Evolutionary conservation across 1,140 invertebrate genomes (phyloP).

Genomic region (Rhynchophorus ferrugineus): DNA sequence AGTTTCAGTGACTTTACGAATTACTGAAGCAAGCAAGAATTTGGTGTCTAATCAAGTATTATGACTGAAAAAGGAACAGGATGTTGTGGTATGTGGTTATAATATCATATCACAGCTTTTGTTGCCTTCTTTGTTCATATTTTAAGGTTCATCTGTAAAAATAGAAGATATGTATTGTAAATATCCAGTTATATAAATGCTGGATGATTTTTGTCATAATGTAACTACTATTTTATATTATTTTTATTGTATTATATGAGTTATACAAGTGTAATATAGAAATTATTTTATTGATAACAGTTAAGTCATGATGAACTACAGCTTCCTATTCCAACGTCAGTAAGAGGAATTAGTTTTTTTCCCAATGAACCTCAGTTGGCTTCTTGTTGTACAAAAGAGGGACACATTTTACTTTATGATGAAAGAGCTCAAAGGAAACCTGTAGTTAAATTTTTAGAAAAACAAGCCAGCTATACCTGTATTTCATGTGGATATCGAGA

Average conservation of each 20-base stretch:
- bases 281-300: no score
- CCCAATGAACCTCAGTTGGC: conserved; percentile 25
- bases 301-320: conserved; percentile 38
- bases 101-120: conserved; percentile 15
- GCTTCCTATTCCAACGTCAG: conserved; percentile 36
- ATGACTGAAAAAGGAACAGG: conserved; percentile 11
- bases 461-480: conserved; percentile 35
- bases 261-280: no score
- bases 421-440: conserved; percentile 45
- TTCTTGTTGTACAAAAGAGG: conserved; percentile 36
- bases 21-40: neutral
- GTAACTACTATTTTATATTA: neutral
- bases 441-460: conserved; percentile 41
- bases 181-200: neutral
- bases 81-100: conserved; percentile 14
- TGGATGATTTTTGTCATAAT: neutral
- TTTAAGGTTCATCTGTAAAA: neutral
- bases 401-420: conserved; percentile 47
- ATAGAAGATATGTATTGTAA: no score
- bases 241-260: neutral
- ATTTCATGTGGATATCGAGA: conserved; percentile 39
- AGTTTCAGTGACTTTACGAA: conserved; percentile 12
- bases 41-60: neutral
- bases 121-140: conserved; percentile 6
- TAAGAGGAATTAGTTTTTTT: conserved; percentile 34